These are phyloP conservation scores for Pagrus major DNA, from an alignment of 2,113 vertebrate species.

Conservation along the genomic window DNA sequence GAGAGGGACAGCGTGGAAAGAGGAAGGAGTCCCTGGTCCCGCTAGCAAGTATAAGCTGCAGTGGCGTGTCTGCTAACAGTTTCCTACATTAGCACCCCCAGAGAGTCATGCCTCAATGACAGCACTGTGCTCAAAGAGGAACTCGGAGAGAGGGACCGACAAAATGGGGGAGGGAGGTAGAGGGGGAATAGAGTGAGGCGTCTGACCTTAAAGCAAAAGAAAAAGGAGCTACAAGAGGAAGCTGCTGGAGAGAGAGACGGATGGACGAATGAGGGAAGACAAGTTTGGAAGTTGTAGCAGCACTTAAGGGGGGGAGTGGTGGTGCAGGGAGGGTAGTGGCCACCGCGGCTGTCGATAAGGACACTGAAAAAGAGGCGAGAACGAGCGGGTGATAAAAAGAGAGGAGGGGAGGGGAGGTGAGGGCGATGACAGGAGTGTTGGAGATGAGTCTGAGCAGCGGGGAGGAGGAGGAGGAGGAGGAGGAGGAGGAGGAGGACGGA, in stretches of 20 bases:
- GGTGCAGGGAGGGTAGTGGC: background rate
- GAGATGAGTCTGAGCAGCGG: conserved; percentile 12
- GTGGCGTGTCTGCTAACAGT: conserved; percentile 67
- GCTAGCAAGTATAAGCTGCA: conserved; percentile 69
- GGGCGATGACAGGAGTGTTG: conserved; percentile 24
- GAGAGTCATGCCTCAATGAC: conserved; percentile 64
- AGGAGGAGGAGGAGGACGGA: background rate
- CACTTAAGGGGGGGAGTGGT: background rate
- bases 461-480: conserved; percentile 2
- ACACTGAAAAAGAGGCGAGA: conserved; percentile 29
- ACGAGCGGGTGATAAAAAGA: conserved; percentile 10
- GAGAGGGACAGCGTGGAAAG: conserved; percentile 57
- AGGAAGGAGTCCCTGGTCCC: conserved; percentile 47
- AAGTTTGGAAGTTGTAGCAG: conserved; percentile 22
- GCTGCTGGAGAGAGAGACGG: conserved; percentile 24
- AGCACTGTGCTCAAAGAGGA: conserved; percentile 58
- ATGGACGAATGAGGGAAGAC: conserved; percentile 39
- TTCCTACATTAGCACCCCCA: conserved; percentile 67
- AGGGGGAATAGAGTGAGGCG: conserved; percentile 30
- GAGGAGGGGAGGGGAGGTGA: background rate
- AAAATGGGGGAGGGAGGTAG: conserved; percentile 12
- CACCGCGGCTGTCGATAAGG: conserved; percentile 8
- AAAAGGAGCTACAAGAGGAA: conserved; percentile 18
- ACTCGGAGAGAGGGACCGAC: conserved; percentile 26
- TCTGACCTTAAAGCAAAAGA: conserved; percentile 61